phyloP scores from a whole-genome alignment of 2,113 vertebrate genomes.

The Pithys albifrons region DNA sequence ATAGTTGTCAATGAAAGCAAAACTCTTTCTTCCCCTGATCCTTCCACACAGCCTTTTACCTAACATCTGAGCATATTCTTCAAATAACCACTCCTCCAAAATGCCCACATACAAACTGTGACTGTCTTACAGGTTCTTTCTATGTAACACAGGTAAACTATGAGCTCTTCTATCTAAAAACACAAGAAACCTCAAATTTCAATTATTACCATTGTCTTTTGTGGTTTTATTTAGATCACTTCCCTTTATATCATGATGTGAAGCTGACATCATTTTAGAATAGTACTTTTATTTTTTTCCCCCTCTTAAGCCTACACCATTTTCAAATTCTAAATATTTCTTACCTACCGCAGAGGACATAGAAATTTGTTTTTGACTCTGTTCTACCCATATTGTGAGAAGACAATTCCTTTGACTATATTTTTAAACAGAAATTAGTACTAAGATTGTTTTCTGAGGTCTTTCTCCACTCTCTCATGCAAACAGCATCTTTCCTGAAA shows the following conservation, averaged over 20 bases:
- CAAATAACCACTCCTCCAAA: background rate
- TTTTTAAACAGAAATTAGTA: background rate
- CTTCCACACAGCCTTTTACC: background rate
- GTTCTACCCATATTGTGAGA: background rate
- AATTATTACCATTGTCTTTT: background rate
- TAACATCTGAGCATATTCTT: background rate
- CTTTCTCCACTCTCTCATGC: background rate
- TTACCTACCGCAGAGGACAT: background rate
- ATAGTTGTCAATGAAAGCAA: background rate
- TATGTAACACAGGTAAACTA: background rate
- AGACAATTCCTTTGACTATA: background rate
- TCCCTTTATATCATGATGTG: background rate
- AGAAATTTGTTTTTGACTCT: background rate
- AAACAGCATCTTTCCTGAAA: background rate
- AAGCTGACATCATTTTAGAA: background rate
- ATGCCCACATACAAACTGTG: background rate
- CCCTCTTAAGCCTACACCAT: background rate
- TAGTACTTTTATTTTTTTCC: background rate
- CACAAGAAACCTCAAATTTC: background rate
- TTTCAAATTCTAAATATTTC: background rate
- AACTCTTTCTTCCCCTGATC: background rate
- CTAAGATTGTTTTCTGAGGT: background rate
- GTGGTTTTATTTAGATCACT: background rate
- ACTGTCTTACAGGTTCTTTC: background rate
- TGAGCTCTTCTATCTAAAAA: background rate